phyloP scores from a whole-genome alignment of 2,113 vertebrate genomes.

The Pteronura brasiliensis region DNA sequence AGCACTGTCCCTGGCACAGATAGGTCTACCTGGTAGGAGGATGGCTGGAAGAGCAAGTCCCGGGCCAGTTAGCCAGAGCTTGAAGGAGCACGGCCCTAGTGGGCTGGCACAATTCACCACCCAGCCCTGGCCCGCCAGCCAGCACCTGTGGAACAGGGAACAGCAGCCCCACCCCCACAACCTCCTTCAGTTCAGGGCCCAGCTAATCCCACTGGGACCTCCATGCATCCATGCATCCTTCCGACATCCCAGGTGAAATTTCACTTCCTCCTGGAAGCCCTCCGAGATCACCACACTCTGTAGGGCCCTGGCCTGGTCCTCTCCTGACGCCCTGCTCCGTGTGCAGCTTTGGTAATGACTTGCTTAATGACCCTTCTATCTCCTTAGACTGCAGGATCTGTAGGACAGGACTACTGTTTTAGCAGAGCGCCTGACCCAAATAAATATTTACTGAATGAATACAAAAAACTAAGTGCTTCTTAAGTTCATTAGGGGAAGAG shows the following conservation, averaged over 20 bases:
- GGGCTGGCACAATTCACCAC: not conserved
- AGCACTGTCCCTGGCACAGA: not conserved
- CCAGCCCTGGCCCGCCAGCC: not conserved
- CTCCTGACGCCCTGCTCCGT: not conserved
- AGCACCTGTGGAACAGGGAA: not conserved
- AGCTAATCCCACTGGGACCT: not conserved
- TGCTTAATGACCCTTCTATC: not conserved
- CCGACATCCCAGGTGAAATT: not conserved
- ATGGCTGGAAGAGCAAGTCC: not conserved
- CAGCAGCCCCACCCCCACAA: not conserved
- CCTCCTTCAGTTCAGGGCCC: rapidly evolving
- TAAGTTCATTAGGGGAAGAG: not conserved
- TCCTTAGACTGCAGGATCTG: not conserved
- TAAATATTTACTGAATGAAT: slow-evolving; percentile 52
- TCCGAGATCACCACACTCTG: not conserved
- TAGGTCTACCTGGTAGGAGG: not conserved
- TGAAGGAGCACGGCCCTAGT: not conserved
- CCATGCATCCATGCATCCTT: not conserved
- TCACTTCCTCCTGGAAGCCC: not conserved
- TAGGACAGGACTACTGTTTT: not conserved
- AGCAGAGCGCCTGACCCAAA: not conserved
- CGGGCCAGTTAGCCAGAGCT: not conserved
- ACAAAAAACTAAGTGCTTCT: slow-evolving; percentile 51
- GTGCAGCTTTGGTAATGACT: not conserved
- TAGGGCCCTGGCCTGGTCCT: not conserved